Conservation (phyloP, 2,888 invertebrate species). For the Tachina grossa region DNA sequence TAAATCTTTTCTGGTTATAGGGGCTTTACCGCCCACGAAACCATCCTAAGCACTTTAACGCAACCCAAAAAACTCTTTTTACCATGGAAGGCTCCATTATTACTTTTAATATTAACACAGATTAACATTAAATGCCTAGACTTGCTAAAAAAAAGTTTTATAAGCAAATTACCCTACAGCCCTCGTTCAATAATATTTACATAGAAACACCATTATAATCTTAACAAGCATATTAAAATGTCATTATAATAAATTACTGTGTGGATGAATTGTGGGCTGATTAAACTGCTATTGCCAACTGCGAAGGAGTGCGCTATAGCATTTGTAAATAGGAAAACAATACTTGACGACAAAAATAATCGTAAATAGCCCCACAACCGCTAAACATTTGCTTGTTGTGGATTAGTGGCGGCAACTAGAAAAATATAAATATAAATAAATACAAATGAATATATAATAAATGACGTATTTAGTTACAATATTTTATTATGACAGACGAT, state of each 20-base stretch:
- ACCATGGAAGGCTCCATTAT: too few species aligned
- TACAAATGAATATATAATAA: constrained; percentile 41
- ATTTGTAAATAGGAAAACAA: not conserved
- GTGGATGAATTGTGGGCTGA: not conserved
- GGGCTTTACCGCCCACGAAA: too few species aligned
- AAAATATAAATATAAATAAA: constrained; percentile 29
- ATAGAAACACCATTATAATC: constrained; percentile 36
- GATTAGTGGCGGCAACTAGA: not conserved
- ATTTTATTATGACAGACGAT: constrained; percentile 45
- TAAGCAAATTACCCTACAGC: not conserved
- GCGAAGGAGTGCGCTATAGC: not conserved
- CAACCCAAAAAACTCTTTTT: too few species aligned
- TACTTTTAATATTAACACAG: too few species aligned
- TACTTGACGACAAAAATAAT: not conserved
- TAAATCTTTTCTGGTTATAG: too few species aligned
- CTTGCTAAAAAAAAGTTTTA: too few species aligned
- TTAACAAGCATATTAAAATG: constrained; percentile 44
- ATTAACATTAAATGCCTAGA: not conserved
- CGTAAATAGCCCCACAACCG: not conserved
- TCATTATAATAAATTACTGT: constrained; percentile 50
- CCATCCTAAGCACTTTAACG: too few species aligned
- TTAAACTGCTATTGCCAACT: not conserved
- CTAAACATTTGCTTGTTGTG: not conserved
- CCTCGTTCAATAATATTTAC: constrained; percentile 15
- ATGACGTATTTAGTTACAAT: constrained; percentile 35